Percentiles rank a stretch among this genome's conserved stretches.
phyloP scores from a whole-genome alignment of 2,888 invertebrate genomes.

The Agonopterix subpropinquella region DNA sequence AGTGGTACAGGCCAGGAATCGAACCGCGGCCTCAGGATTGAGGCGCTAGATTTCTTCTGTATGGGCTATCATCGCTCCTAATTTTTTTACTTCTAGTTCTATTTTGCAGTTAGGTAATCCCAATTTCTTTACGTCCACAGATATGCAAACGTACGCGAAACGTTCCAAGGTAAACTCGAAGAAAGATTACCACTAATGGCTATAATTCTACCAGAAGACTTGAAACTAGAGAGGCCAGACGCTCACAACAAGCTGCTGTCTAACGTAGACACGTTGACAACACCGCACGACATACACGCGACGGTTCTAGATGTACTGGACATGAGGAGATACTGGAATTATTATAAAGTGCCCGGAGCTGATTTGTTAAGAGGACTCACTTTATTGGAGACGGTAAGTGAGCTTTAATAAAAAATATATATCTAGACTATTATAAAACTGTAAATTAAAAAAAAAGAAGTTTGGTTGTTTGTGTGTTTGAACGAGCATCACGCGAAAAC shows the following conservation, averaged over 20 bases:
- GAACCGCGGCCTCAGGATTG: no score
- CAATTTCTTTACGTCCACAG: slow-evolving; percentile 50
- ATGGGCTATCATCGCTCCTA: no score
- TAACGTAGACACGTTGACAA: slow-evolving; percentile 82
- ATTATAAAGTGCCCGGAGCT: slow-evolving; percentile 61
- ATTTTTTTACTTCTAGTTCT: no score
- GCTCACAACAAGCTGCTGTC: slow-evolving; percentile 76
- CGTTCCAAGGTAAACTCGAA: slow-evolving; percentile 92
- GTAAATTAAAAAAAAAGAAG: no score
- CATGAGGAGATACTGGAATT: slow-evolving; percentile 15
- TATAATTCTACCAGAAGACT: slow-evolving; percentile 82
- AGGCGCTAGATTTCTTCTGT: no score
- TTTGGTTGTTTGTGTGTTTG: no score
- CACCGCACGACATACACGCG: slow-evolving; percentile 90
- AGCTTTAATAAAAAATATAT: no score
- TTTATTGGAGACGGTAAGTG: slow-evolving; percentile 76
- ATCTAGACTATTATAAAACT: no score
- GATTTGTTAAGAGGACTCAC: slow-evolving; percentile 75
- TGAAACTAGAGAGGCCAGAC: slow-evolving; percentile 76
- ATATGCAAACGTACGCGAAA: slow-evolving; percentile 87
- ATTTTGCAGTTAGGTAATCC: no score
- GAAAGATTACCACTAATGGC: slow-evolving; percentile 92
- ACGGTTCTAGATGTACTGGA: slow-evolving; percentile 55
- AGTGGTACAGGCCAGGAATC: no score
- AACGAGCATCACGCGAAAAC: no score